phyloP scores from a whole-genome alignment of 2,113 vertebrate species.

The Rhinolophus sinicus region DNA sequence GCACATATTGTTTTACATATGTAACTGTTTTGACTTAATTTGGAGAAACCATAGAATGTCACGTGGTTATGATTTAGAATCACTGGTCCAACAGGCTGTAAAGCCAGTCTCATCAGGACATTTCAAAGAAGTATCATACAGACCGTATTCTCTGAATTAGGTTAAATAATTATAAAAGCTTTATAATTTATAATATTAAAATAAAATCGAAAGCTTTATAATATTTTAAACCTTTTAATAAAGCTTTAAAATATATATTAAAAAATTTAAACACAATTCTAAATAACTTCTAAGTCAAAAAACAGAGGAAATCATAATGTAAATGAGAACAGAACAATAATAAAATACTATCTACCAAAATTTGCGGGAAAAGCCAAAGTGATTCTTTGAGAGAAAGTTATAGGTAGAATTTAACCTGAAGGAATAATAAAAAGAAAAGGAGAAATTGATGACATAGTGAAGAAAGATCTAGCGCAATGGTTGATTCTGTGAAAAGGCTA shows the following conservation, averaged over 20 bases:
- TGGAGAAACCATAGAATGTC: background rate
- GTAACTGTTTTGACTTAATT: background rate
- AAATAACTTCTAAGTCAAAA: constrained; percentile 5
- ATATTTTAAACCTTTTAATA: background rate
- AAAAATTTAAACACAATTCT: background rate
- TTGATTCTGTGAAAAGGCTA: background rate
- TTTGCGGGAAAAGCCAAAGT: background rate
- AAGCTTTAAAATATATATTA: background rate
- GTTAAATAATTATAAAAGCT: background rate
- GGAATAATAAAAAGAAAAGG: background rate
- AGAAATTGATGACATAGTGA: background rate
- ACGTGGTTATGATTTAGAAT: background rate
- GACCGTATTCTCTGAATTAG: background rate
- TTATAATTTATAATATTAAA: background rate
- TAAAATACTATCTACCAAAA: background rate
- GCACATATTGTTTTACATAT: background rate
- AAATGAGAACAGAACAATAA: background rate
- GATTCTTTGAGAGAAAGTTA: background rate
- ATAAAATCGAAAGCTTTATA: too few relatives aligned
- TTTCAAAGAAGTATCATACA: background rate
- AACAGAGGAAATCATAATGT: background rate
- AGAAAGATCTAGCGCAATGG: background rate
- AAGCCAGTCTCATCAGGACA: background rate
- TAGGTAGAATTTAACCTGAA: background rate
- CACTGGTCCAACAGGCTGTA: background rate